Evolutionary conservation across 2,888 invertebrate species (phyloP).

Genomic region (Creontiades dilutus): DNA sequence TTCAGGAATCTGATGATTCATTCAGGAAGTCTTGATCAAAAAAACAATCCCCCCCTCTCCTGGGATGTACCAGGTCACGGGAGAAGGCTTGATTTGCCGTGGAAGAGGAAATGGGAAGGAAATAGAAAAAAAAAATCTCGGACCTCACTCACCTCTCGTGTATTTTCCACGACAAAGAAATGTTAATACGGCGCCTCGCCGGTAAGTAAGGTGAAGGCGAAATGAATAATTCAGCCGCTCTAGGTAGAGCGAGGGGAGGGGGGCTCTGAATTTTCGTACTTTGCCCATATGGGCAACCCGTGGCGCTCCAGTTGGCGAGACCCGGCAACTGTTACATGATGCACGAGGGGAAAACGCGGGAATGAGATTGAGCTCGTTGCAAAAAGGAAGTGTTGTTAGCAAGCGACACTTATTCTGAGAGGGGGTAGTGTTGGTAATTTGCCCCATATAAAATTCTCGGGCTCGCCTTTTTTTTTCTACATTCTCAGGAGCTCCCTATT

Average conservation of each 20-base stretch:
- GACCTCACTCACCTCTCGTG: constrained; percentile 7
- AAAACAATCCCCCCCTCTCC: background rate
- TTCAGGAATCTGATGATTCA: background rate
- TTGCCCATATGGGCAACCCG: background rate
- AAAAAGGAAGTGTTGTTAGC: background rate
- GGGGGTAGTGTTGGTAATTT: constrained; percentile 28
- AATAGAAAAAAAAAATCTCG: constrained; percentile 13
- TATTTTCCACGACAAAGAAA: constrained; percentile 39
- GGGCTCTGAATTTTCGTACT: background rate
- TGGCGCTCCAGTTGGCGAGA: background rate
- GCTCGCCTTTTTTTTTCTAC: background rate
- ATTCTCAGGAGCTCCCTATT: background rate
- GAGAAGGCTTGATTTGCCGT: background rate
- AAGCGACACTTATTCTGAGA: constrained; percentile 33
- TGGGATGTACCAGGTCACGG: background rate
- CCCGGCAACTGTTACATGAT: constrained; percentile 35
- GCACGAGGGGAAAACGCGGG: constrained; percentile 16
- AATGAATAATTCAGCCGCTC: constrained; percentile 40
- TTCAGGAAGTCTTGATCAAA: constrained; percentile 5
- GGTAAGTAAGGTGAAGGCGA: background rate
- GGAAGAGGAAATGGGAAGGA: background rate
- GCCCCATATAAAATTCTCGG: constrained; percentile 17
- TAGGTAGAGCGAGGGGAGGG: constrained; percentile 8
- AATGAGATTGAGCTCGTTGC: background rate
- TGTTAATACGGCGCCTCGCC: constrained; percentile 15